A percentile compares a stretch with the other conserved stretches of the same genome.
These are phyloP conservation scores for Deilephila porcellus DNA, from an alignment of 2,888 invertebrate species.

Conservation along the genomic window DNA sequence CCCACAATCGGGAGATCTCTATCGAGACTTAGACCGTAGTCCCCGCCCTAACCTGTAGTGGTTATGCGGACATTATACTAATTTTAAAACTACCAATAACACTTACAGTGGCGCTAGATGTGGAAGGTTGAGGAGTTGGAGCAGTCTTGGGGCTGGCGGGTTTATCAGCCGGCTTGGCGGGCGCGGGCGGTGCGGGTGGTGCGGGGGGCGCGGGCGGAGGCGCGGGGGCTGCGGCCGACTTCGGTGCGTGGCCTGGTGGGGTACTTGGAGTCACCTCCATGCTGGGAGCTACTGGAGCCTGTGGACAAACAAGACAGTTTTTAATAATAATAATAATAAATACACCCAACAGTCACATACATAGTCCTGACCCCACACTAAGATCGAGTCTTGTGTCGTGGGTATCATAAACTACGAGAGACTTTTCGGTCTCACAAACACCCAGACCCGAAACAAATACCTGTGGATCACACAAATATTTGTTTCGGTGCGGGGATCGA, in stretches of 20 bases:
- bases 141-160: constrained; percentile 43
- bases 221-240: constrained; percentile 29
- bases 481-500: too few species aligned
- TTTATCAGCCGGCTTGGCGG: constrained; percentile 45
- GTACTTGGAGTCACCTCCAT: constrained; percentile 76
- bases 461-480: too few species aligned
- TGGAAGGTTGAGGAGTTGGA: constrained; percentile 55
- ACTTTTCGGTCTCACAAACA: too few species aligned
- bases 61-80: background rate
- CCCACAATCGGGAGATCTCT: too few species aligned
- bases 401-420: too few species aligned
- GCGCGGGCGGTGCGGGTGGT: constrained; percentile 46
- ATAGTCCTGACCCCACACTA: too few species aligned
- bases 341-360: too few species aligned
- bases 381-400: too few species aligned
- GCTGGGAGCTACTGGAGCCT: constrained; percentile 61
- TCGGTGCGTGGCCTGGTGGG: constrained; percentile 52
- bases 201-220: constrained; percentile 41
- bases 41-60: too few species aligned
- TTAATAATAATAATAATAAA: too few species aligned
- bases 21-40: too few species aligned
- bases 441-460: too few species aligned
- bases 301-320: background rate
- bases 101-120: constrained; percentile 41
- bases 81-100: background rate